Conservation (phyloP, 2,797 vertebrate genomes). For the Loris lydekkerianus region DNA sequence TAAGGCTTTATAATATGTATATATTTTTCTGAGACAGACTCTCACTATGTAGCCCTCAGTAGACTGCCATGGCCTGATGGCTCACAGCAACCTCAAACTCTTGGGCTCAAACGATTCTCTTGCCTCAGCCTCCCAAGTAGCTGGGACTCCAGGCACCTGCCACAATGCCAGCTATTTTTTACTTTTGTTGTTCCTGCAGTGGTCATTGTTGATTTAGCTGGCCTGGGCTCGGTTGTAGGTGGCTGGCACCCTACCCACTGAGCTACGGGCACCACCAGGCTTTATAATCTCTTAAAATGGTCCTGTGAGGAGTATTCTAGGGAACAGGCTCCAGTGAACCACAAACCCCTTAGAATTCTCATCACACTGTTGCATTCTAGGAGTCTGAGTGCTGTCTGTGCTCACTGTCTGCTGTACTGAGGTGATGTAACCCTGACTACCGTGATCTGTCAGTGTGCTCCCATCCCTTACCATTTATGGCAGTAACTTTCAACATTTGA, state of each 20-base stretch:
- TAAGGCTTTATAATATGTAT: neutral
- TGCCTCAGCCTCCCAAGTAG: too few species aligned
- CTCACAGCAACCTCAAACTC: too few species aligned
- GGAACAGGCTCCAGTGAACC: neutral
- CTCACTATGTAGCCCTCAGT: too few species aligned
- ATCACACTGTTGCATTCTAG: neutral
- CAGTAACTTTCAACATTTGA: slow-evolving; percentile 28
- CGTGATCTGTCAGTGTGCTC: slow-evolving; percentile 60
- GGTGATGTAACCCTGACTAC: slow-evolving; percentile 59
- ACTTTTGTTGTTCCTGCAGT: too few species aligned
- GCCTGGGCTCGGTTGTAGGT: too few species aligned
- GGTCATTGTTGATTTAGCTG: too few species aligned
- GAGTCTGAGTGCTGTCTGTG: neutral
- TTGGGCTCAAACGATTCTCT: too few species aligned
- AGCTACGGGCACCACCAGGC: neutral
- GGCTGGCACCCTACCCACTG: too few species aligned
- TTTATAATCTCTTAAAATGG: slow-evolving; percentile 30
- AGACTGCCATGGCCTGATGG: too few species aligned
- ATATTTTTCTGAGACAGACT: too few species aligned
- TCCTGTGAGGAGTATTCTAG: neutral
- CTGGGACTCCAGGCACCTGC: too few species aligned
- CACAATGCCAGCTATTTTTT: too few species aligned
- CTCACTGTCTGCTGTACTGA: slow-evolving; percentile 30
- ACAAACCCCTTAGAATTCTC: slow-evolving; percentile 32
- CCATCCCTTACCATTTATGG: slow-evolving; percentile 27